Conservation (phyloP, 2,888 invertebrate genomes). For the Synanthedon formicaeformis region DNA sequence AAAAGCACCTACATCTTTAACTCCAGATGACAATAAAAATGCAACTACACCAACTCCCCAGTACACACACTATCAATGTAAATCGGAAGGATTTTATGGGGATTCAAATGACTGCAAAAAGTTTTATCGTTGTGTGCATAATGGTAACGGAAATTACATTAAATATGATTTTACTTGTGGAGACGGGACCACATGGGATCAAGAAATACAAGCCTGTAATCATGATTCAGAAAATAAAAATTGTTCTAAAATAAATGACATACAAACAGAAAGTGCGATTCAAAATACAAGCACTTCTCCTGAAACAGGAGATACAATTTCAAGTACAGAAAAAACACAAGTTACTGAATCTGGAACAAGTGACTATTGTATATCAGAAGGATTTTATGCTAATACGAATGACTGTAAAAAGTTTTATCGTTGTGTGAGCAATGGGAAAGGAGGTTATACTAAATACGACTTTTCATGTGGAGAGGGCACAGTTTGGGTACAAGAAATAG, state of each 20-base stretch:
- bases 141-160: conserved; percentile 52
- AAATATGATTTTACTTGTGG: conserved; percentile 74
- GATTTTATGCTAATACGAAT: conserved; percentile 49
- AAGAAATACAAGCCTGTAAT: conserved; percentile 72
- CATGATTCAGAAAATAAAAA: conserved; percentile 33
- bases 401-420: conserved; percentile 73
- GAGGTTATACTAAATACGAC: conserved; percentile 50
- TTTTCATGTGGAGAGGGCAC: conserved; percentile 70
- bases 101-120: conserved; percentile 77
- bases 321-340: neutral
- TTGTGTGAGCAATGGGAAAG: conserved; percentile 53
- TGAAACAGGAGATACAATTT: neutral
- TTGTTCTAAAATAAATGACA: conserved; percentile 16
- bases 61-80: conserved; percentile 49
- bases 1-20: conserved; percentile 5
- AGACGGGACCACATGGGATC: conserved; percentile 78
- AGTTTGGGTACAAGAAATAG: conserved; percentile 50
- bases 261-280: conserved; percentile 10
- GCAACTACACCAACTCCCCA: conserved; percentile 17
- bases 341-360: conserved; percentile 6
- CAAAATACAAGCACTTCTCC: conserved; percentile 8
- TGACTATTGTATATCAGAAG: conserved; percentile 18
- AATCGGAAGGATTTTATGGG: conserved; percentile 77
- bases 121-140: conserved; percentile 78
- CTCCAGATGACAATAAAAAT: conserved; percentile 8